phyloP scores from a whole-genome alignment of 2,888 invertebrate species.

The Tinea semifulvella region DNA sequence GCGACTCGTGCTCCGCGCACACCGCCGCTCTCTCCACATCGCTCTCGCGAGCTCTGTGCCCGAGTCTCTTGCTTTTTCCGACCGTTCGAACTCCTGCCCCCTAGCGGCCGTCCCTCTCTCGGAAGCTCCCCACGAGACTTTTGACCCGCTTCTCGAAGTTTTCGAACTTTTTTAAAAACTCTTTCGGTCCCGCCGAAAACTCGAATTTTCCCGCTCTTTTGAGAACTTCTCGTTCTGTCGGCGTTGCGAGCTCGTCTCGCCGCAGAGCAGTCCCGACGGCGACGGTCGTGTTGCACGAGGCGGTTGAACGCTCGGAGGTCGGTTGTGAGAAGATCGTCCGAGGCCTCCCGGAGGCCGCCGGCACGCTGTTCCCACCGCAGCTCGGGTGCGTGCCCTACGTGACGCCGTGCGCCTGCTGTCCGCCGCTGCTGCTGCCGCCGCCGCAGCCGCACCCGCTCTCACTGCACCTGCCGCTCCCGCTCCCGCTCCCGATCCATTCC shows the following conservation, averaged over 20 bases:
- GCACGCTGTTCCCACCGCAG: slow-evolving; percentile 67
- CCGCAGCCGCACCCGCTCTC: slow-evolving; percentile 52
- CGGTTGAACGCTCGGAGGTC: slow-evolving; percentile 51
- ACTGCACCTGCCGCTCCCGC: slow-evolving; percentile 54
- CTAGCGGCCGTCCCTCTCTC: slow-evolving; percentile 39
- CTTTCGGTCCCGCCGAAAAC: slow-evolving; percentile 26
- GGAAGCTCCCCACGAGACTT: slow-evolving; percentile 28
- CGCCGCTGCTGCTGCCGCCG: slow-evolving; percentile 53
- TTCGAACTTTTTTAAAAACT: slow-evolving; percentile 27
- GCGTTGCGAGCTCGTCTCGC: slow-evolving; percentile 4
- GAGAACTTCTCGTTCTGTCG: neutral
- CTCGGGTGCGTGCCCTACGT: slow-evolving; percentile 65
- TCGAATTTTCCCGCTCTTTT: slow-evolving; percentile 7
- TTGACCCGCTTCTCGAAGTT: slow-evolving; percentile 20
- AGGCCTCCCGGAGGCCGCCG: slow-evolving; percentile 66
- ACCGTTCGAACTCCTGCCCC: slow-evolving; percentile 49
- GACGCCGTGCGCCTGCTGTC: slow-evolving; percentile 58
- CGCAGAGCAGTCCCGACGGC: slow-evolving; percentile 19
- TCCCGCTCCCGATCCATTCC: slow-evolving; percentile 57
- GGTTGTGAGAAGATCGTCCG: slow-evolving; percentile 55
- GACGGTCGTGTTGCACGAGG: slow-evolving; percentile 33
- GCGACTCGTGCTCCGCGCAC: slow-evolving; percentile 64
- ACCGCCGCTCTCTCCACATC: slow-evolving; percentile 50
- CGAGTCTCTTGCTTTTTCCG: slow-evolving; percentile 55
- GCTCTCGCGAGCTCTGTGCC: slow-evolving; percentile 19